Conservation (phyloP, 2,113 vertebrate genomes). For the Crocuta crocuta region DNA sequence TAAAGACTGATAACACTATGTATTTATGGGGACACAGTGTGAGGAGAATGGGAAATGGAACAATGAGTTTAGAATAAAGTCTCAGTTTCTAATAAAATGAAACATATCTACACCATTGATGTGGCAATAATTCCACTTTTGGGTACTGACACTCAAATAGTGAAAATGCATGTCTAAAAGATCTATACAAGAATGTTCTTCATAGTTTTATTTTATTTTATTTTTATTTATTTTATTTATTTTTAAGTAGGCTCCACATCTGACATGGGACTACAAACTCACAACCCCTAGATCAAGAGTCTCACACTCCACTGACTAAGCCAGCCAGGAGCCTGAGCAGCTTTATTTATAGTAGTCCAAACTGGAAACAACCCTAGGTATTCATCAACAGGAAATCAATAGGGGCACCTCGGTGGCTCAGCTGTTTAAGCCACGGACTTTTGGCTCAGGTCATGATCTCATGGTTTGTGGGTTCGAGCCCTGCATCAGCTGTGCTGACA, state of each 20-base stretch:
- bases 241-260: no score
- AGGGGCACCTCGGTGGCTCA: background rate
- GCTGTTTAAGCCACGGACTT: no score
- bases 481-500: no score
- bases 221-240: no score
- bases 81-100: background rate
- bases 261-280: no score
- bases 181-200: background rate
- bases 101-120: background rate
- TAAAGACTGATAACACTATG: background rate
- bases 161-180: background rate
- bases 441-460: no score
- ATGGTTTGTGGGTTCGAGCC: no score
- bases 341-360: background rate
- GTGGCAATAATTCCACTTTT: background rate
- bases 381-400: background rate
- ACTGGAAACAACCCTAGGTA: background rate
- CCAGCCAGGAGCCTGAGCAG: no score
- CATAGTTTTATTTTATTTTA: no score
- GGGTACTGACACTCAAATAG: background rate
- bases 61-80: background rate
- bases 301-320: no score
- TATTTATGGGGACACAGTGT: background rate
- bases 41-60: background rate
- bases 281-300: no score